phyloP scores from a whole-genome alignment of 2,797 vertebrate species.

The Gastrophryne carolinensis region DNA sequence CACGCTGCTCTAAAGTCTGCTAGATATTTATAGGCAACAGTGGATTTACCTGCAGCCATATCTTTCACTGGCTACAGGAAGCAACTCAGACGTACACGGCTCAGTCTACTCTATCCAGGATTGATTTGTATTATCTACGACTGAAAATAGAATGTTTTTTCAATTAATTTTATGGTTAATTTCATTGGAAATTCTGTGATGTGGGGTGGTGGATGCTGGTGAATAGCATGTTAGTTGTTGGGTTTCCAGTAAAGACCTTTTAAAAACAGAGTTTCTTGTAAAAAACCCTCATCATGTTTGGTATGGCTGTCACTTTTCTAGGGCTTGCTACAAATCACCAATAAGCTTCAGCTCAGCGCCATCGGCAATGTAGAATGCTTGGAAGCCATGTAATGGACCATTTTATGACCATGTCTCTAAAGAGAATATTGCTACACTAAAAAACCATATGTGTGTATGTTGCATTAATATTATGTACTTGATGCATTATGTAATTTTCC shows the following conservation, averaged over 20 bases:
- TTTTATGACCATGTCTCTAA: neutral
- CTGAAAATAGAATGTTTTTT: neutral
- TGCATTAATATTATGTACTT: neutral
- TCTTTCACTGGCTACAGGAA: slow-evolving; percentile 5
- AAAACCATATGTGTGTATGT: neutral
- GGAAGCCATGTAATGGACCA: neutral
- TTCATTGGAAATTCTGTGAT: neutral
- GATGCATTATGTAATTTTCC: too few species aligned
- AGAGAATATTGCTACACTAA: neutral
- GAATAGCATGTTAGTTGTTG: slow-evolving; percentile 7
- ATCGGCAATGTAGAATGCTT: neutral
- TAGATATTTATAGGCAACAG: neutral
- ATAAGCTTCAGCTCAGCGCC: neutral
- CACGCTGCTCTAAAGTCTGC: neutral
- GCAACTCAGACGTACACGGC: neutral
- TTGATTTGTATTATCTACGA: neutral
- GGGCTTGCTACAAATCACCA: slow-evolving; percentile 1
- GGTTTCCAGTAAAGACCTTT: slow-evolving; percentile 18
- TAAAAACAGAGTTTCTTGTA: slow-evolving; percentile 18
- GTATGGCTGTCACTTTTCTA: neutral
- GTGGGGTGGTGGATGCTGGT: neutral
- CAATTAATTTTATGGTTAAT: neutral
- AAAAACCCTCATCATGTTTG: neutral
- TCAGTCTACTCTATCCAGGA: neutral
- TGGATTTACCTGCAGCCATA: neutral